Conservation (phyloP, 2,888 invertebrate species). For the Rhingia rostrata region DNA sequence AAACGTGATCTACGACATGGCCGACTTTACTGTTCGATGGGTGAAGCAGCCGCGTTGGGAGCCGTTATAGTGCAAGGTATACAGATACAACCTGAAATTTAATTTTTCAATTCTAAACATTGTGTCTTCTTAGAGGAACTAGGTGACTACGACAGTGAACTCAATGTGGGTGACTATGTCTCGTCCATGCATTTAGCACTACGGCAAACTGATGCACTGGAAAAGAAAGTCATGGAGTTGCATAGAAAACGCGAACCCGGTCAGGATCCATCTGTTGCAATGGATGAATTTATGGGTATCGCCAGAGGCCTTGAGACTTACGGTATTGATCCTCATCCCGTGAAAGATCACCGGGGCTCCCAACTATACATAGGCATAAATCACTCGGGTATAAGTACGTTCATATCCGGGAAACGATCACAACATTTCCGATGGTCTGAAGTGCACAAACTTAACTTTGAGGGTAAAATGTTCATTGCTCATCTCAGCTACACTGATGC, state of each 20-base stretch:
- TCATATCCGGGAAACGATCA: conserved; percentile 95
- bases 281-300: conserved; percentile 94
- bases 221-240: conserved; percentile 95
- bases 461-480: conserved; percentile 98
- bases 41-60: conserved; percentile 94
- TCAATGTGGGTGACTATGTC: conserved; percentile 94
- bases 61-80: conserved; percentile 96
- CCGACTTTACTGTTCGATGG: conserved; percentile 94
- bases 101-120: background rate
- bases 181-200: conserved; percentile 94
- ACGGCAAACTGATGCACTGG: conserved; percentile 95
- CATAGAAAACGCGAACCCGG: conserved; percentile 94
- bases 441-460: conserved; percentile 97
- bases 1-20: conserved; percentile 97
- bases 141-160: conserved; percentile 95
- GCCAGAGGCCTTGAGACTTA: conserved; percentile 97
- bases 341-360: conserved; percentile 97
- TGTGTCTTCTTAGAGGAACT: conserved; percentile 89
- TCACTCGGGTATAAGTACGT: conserved; percentile 96
- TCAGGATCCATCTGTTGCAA: conserved; percentile 93
- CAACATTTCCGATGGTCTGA: conserved; percentile 98
- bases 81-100: background rate
- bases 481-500: conserved; percentile 96
- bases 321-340: conserved; percentile 98
- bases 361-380: conserved; percentile 97